Conservation (phyloP, 2,797 vertebrate species). For the Etheostoma perlongum region DNA sequence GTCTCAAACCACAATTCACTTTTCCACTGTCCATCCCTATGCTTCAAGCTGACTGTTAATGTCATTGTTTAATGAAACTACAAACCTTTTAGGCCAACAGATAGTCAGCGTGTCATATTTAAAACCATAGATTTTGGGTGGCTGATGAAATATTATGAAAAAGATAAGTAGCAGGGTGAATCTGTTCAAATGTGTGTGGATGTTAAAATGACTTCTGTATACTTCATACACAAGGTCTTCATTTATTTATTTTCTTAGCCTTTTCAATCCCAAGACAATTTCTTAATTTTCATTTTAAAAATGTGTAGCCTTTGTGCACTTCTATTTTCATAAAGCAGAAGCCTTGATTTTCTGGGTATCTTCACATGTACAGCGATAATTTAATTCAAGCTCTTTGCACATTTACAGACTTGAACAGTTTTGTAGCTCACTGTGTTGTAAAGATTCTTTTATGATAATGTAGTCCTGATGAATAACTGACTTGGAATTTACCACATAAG, state of each 20-base stretch:
- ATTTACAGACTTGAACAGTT: constrained; percentile 28
- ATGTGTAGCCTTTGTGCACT: constrained; percentile 43
- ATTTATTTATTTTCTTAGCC: neutral
- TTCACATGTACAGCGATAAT: constrained; percentile 23
- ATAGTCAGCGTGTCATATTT: neutral
- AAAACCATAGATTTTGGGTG: neutral
- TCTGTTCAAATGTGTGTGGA: constrained; percentile 1
- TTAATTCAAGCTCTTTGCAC: constrained; percentile 51
- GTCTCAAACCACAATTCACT: neutral
- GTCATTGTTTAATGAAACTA: constrained; percentile 17
- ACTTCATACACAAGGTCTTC: neutral
- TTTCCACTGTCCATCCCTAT: neutral
- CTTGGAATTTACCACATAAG: constrained; percentile 42
- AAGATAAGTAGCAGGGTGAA: constrained; percentile 1
- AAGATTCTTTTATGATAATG: constrained; percentile 42
- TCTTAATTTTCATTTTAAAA: too few relatives aligned
- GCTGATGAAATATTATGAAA: constrained; percentile 21
- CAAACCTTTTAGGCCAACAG: constrained; percentile 16
- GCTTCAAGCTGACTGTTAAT: neutral
- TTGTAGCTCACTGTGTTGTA: constrained; percentile 10
- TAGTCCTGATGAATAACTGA: constrained; percentile 15
- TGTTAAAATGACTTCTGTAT: constrained; percentile 7
- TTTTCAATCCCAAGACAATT: neutral
- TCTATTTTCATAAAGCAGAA: constrained; percentile 28
- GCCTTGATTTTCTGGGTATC: constrained; percentile 1